Evolutionary conservation across 2,888 invertebrate genomes (phyloP), one percentile per base, ranked within the genome.

Genomic region (Frankliniella fusca): DNA sequence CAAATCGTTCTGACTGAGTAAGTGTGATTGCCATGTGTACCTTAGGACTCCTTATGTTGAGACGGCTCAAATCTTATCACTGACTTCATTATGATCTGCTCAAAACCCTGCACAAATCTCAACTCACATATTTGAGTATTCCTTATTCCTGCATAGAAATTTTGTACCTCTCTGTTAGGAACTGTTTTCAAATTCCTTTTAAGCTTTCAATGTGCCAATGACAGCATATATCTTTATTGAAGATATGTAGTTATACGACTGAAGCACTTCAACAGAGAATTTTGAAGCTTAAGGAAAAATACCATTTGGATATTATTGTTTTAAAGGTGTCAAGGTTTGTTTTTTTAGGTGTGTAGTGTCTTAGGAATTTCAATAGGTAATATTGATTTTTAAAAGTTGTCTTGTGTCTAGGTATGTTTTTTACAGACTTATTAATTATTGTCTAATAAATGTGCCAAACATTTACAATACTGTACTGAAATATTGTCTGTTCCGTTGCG

Each of bases 391-490:
- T 9, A 70, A n/a, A 70, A 38, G 38, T 38, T 38, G n/a, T 23
- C n/a, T 23, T 70, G 70, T 70, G 70, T 20, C 23, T 70, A 70
- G 70, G 10, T 70, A 23, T 70, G 70, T 70, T 70, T 70, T 70
- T 70, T 70, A 70, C 23, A 70, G n/a, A 70, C 70, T 70, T 70
- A 23, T 70, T 70, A 70, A 70, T 23, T 70, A 23, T 70, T 70
- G 70, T 70, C n/a, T 70, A 70, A 9, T 70, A 70, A 70, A 54
- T 70, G 70, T 70, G 70, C 70, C 70, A 70, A 70, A 70, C 70
- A 70, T 70, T 54, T 54, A 70, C 70, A 70, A 70, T 70, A 70
- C 70, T 70, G 70, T 23, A 70, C 70, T 70, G 70, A 70, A 70
- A 23, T 23, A 23, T n/a, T 18, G 65, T 70, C 5, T 70, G 70